A percentile compares a stretch with the other conserved stretches of the same genome.
Conservation (phyloP, 2,113 vertebrate species). For the Aegithalos caudatus region DNA sequence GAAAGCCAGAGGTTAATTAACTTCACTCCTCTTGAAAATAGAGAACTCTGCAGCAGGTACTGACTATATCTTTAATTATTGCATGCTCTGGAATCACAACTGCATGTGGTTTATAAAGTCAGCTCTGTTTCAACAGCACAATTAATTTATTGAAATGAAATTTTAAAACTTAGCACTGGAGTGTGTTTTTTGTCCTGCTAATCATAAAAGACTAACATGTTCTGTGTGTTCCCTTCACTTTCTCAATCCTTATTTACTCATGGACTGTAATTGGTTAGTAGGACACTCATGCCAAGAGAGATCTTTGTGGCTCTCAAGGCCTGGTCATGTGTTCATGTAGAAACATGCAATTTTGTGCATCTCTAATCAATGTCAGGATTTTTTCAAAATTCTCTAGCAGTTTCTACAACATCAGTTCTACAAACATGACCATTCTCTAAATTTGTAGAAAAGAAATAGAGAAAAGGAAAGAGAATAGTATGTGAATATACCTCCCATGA, state of each 20-base stretch:
- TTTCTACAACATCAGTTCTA: too few species aligned
- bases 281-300: not conserved
- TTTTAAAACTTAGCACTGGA: not conserved
- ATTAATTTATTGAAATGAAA: slow-evolving; percentile 2
- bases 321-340: not conserved
- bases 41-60: not conserved
- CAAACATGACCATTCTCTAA: not conserved
- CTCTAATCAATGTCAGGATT: not conserved
- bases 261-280: not conserved
- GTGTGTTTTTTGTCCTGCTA: not conserved
- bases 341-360: not conserved
- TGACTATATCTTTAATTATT: not conserved
- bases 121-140: not conserved
- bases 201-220: not conserved
- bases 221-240: not conserved
- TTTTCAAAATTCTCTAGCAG: not conserved
- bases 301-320: not conserved
- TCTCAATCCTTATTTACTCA: not conserved
- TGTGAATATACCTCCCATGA: not conserved
- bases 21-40: not conserved
- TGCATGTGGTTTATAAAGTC: not conserved
- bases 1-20: not conserved
- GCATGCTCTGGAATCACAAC: not conserved
- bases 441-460: not conserved
- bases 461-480: not conserved